A percentile compares a stretch with the other conserved stretches of the same genome.
Evolutionary conservation across 2,113 vertebrate species (phyloP).

Genomic region (Melanotaenia duboulayi): DNA sequence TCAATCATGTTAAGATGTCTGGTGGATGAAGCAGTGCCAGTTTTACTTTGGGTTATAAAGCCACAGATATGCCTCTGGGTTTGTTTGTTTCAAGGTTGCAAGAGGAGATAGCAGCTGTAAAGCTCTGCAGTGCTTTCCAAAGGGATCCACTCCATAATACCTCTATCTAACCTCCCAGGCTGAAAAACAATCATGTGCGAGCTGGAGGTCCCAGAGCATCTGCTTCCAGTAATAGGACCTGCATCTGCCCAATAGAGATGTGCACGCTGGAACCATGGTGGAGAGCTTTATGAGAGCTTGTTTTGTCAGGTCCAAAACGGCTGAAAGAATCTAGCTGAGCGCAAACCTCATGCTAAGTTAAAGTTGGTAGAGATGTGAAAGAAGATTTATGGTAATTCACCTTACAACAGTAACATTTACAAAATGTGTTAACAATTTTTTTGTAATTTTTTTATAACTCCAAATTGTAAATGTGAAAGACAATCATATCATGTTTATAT

Average conservation of each 20-base stretch:
- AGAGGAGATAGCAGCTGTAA: slow-evolving; percentile 12
- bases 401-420: neutral
- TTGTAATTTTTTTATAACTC: no score
- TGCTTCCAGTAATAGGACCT: slow-evolving; percentile 46
- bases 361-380: neutral
- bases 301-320: slow-evolving; percentile 13
- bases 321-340: neutral
- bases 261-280: slow-evolving; percentile 18
- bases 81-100: slow-evolving; percentile 31
- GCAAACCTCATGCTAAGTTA: neutral
- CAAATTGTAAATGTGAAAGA: neutral
- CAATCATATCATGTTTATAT: neutral
- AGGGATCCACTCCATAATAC: slow-evolving; percentile 42
- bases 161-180: slow-evolving; percentile 38
- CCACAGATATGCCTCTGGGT: slow-evolving; percentile 45
- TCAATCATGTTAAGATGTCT: slow-evolving; percentile 31
- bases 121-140: slow-evolving; percentile 27
- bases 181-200: slow-evolving; percentile 64
- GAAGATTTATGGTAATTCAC: neutral
- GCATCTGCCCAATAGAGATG: slow-evolving; percentile 17
- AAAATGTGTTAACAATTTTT: neutral
- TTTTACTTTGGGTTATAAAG: slow-evolving; percentile 46
- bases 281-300: slow-evolving; percentile 14
- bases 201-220: slow-evolving; percentile 32
- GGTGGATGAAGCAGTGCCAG: slow-evolving; percentile 10